Evolutionary conservation across 1,140 invertebrate genomes (phyloP), one percentile per base, ranked within the genome.

Genomic region (Drosophila dunni): DNA sequence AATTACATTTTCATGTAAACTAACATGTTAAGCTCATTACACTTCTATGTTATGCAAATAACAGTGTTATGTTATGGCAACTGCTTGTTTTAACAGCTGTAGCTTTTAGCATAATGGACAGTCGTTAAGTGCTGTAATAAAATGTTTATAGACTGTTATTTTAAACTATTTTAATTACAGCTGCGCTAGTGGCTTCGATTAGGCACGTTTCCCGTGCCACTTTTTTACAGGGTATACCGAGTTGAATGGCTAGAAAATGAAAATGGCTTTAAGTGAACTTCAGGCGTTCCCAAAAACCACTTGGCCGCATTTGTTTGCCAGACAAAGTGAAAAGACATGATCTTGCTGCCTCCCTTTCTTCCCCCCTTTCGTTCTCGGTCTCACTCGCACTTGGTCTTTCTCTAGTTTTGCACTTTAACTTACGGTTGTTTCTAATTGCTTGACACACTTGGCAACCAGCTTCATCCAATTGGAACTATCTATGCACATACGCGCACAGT

Each of bases 381-480:
- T 56, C 61, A 7, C 44, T 48, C 54, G 20, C 36, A 54, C 57
- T 34, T 29, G 53, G 51, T 56, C 57, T 33, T 42, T 44, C 33
- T 44, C 51, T 71, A 61, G 70, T 51, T 75, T 68, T 68, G 78
- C 79, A 81, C 73, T 76, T 70, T 40, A 68, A 63, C 79, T 75
- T 83, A 73, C 81, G 73, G 80, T 72, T 76, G 75, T 79, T 77
- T 84, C 68, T 78, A 84, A 85, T 85, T 81, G 71, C 77, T 63
- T 80, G 78, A 78, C 75, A 80, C 75, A 80, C 75, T 78, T 80
- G 78, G 75, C 70, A 61, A 73, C 61, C 68, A 60, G 63, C 71
- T 74, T 40, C 53, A 65, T 62, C 58, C 75, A 78, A 78, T 79
- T 64, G 65, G 71, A 79, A 71, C 66, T 71, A 78, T 75, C 62